A percentile compares a stretch with the other conserved stretches of the same genome.
phyloP scores from a whole-genome alignment of 1,140 invertebrate species.

The Caenorhabditis inopinata region DNA sequence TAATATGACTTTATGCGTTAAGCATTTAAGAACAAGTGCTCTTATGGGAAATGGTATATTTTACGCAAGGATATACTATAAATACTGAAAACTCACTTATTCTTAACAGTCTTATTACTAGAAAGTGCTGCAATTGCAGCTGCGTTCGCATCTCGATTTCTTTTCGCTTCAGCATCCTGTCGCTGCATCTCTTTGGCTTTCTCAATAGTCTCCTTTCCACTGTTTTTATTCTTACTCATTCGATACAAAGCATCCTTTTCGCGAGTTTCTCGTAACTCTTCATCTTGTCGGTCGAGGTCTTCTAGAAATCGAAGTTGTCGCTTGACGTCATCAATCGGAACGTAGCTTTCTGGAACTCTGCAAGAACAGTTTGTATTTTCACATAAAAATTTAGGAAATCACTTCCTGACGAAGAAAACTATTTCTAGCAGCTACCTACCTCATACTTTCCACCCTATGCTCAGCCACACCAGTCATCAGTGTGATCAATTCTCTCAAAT shows the following conservation, averaged over 20 bases:
- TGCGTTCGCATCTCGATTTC: conserved; percentile 55
- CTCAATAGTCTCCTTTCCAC: conserved; percentile 48
- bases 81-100: conserved; percentile 10
- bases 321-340: conserved; percentile 40
- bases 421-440: too few relatives aligned
- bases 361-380: background rate
- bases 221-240: conserved; percentile 49
- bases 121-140: conserved; percentile 51
- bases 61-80: too few relatives aligned
- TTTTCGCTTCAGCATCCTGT: conserved; percentile 45
- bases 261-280: conserved; percentile 44
- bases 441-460: conserved; percentile 31
- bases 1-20: too few relatives aligned
- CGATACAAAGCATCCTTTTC: conserved; percentile 49
- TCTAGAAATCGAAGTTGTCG: conserved; percentile 49
- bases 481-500: conserved; percentile 31
- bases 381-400: background rate
- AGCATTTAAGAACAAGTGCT: background rate
- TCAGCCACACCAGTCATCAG: conserved; percentile 37
- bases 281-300: conserved; percentile 45
- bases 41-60: background rate
- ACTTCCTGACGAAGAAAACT: too few relatives aligned
- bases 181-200: conserved; percentile 52
- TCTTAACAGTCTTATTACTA: conserved; percentile 22
- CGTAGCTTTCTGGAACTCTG: conserved; percentile 32